Base-by-base conservation (phyloP, 2,888 invertebrate species). In the Apeira syringaria region DNA sequence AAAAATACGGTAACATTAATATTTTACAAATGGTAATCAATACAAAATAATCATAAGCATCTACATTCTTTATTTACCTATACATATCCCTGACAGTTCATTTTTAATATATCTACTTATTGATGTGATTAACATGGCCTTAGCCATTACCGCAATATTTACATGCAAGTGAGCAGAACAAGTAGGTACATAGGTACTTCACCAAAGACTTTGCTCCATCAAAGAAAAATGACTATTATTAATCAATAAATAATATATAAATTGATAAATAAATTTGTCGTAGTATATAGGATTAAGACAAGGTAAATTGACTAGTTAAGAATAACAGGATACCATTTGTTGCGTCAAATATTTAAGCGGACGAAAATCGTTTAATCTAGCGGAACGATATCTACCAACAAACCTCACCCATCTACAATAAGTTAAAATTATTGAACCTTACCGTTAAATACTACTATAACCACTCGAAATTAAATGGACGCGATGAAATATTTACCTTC, bases 391-490 rank as follows among this genome's bases (percentile, higher is more conserved):
- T 11, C 37, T 30, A 33, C 15, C 3, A 34, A 27, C 30, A 28
- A 44, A 30, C 25, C 13, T 29, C 32, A 22, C 12, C 31, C 35
- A 49, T 20, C 24, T 38, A n/a, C n/a, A n/a, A 50, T 29, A 13
- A 15, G 8, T 17, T 28, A 9, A 44, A 47, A 53, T 43, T 57
- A 56, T 37, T 42, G 42, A 53, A 47, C 43, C 53, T 61, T 63
- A 64, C 47, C 44, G 50, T 64, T 61, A 64, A 59, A 53, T 53
- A 50, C 64, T 74, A 74, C 61, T 59, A 50, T 69, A 74, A 74
- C 67, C 70, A 80, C 69, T 44, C 70, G 66, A 67, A 76, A 77
- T 61, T 61, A 71, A 77, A 75, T 81, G 81, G 81, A 82, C 81
- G 81, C 80, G 77, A 80, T 74, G 69, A 75, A 73, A 72, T 73